phyloP scores from a whole-genome alignment of 2,888 invertebrate species.

The Mylabris sibirica region DNA sequence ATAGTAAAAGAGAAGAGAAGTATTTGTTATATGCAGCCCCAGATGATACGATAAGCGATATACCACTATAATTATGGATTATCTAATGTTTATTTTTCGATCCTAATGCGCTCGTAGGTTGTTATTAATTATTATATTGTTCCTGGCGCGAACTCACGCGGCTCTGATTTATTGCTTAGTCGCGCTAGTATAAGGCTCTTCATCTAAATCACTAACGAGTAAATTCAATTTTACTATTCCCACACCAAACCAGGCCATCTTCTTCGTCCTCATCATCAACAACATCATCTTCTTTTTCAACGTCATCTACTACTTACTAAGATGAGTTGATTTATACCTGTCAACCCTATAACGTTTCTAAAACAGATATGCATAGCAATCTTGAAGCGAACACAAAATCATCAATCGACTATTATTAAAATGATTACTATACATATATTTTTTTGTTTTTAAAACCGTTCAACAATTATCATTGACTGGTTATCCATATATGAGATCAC shows the following conservation, averaged over 20 bases:
- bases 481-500: neutral
- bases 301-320: conserved; percentile 41
- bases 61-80: conserved; percentile 57
- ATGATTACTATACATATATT: neutral
- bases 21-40: conserved; percentile 40
- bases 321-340: conserved; percentile 54
- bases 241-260: conserved; percentile 46
- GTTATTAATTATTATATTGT: conserved; percentile 60
- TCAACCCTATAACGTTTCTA: conserved; percentile 46
- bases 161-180: conserved; percentile 55
- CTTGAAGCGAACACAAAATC: conserved; percentile 27
- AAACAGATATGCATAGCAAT: conserved; percentile 41
- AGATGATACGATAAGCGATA: conserved; percentile 48
- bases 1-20: conserved; percentile 14
- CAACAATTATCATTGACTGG: neutral
- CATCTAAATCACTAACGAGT: conserved; percentile 58
- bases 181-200: conserved; percentile 47
- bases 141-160: conserved; percentile 57
- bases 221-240: conserved; percentile 58
- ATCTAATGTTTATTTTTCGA: conserved; percentile 60
- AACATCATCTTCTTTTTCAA: neutral
- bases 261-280: neutral
- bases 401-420: neutral
- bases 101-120: conserved; percentile 55
- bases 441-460: too few species aligned